phyloP scores from a whole-genome alignment of 2,888 invertebrate genomes.

The Stenodema calcarata region DNA sequence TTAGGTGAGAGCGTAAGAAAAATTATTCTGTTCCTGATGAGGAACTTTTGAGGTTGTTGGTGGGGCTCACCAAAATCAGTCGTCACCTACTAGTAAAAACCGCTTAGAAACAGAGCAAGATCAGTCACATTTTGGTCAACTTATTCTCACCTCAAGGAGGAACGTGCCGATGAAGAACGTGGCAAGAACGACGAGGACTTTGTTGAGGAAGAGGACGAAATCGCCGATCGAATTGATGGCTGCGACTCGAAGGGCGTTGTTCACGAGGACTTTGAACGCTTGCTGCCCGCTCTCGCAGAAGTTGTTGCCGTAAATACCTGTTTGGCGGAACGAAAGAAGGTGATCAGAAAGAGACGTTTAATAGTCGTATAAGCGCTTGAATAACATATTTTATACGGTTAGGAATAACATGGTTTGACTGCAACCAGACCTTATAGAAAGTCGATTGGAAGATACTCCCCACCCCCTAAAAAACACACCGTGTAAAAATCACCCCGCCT shows the following conservation, averaged over 20 bases:
- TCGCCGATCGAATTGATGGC: slow-evolving; percentile 79
- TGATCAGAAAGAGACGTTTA: too few relatives aligned
- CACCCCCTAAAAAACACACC: too few relatives aligned
- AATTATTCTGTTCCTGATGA: too few relatives aligned
- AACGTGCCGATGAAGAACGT: slow-evolving; percentile 70
- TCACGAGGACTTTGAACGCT: slow-evolving; percentile 69
- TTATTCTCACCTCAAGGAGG: slow-evolving; percentile 65
- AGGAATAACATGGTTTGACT: too few relatives aligned
- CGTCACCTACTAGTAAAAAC: too few relatives aligned
- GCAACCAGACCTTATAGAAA: too few relatives aligned
- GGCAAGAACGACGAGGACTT: slow-evolving; percentile 70
- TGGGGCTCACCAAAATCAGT: neutral
- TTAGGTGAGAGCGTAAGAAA: too few relatives aligned
- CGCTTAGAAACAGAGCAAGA: neutral
- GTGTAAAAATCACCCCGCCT: too few relatives aligned
- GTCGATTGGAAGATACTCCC: too few relatives aligned
- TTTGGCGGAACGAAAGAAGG: too few relatives aligned
- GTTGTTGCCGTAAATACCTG: slow-evolving; percentile 72
- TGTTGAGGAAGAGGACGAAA: slow-evolving; percentile 73
- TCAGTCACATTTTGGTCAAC: neutral
- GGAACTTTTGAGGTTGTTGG: neutral
- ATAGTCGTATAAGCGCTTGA: too few relatives aligned
- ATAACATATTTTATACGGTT: too few relatives aligned
- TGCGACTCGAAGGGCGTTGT: slow-evolving; percentile 71
- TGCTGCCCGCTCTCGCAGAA: slow-evolving; percentile 71